phyloP scores from a whole-genome alignment of 2,113 vertebrate genomes.

The Blennius ocellaris region DNA sequence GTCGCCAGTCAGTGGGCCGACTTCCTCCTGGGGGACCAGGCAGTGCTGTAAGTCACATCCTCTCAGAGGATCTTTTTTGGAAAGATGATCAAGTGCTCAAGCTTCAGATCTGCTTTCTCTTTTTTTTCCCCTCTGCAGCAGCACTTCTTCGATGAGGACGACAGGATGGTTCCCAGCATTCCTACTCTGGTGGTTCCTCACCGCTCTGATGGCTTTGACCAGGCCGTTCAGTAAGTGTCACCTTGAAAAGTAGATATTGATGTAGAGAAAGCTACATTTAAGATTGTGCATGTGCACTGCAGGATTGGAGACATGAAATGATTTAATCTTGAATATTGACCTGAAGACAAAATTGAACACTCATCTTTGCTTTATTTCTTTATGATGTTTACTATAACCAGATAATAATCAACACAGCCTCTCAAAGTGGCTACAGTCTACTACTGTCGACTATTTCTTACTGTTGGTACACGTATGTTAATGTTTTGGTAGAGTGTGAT shows the following conservation, averaged over 20 bases:
- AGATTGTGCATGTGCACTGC: too few species aligned
- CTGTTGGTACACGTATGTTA: too few species aligned
- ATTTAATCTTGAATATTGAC: too few species aligned
- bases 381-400: too few species aligned
- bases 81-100: neutral
- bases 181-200: constrained; percentile 93
- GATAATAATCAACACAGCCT: too few species aligned
- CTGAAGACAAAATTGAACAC: too few species aligned
- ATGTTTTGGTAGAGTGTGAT: neutral
- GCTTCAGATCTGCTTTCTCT: neutral
- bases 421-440: too few species aligned
- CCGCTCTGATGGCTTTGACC: constrained; percentile 93
- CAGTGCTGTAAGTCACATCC: constrained; percentile 85
- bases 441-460: too few species aligned
- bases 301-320: too few species aligned
- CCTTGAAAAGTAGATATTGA: too few species aligned
- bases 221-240: constrained; percentile 93
- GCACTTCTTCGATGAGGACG: constrained; percentile 94
- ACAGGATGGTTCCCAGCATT: constrained; percentile 95
- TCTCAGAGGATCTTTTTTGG: fast-evolving
- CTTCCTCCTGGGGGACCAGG: constrained; percentile 87
- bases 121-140: constrained; percentile 80
- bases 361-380: too few species aligned
- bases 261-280: too few species aligned
- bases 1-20: constrained; percentile 89